Evolutionary conservation across 2,888 invertebrate species (phyloP).

Genomic region (Nudaria mundana): DNA sequence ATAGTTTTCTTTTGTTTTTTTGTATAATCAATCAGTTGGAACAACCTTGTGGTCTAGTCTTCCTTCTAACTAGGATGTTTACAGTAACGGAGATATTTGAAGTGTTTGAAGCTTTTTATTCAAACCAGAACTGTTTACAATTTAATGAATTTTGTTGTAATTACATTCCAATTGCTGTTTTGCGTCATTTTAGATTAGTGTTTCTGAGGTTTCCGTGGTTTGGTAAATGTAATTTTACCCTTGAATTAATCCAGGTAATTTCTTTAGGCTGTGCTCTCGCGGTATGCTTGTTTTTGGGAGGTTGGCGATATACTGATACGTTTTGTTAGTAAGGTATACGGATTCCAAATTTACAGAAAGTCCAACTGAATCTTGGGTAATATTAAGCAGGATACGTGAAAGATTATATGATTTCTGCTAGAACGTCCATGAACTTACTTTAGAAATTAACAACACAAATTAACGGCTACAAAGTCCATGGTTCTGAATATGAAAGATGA

Average conservation of each 20-base stretch:
- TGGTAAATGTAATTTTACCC: too few relatives aligned
- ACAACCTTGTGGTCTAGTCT: conserved; percentile 44
- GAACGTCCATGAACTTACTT: too few relatives aligned
- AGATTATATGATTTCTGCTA: too few relatives aligned
- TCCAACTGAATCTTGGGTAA: too few relatives aligned
- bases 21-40: conserved; percentile 33
- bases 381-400: too few relatives aligned
- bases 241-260: too few relatives aligned
- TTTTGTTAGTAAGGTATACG: too few relatives aligned
- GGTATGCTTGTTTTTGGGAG: too few relatives aligned
- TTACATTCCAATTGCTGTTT: not conserved
- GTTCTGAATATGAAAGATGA: not conserved
- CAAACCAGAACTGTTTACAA: not conserved
- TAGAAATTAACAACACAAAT: too few relatives aligned
- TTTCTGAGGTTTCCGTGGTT: not conserved
- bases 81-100: not conserved
- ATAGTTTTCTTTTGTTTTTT: conserved; percentile 36
- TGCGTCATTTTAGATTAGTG: not conserved
- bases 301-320: too few relatives aligned
- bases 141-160: not conserved
- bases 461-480: not conserved
- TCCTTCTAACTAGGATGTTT: conserved; percentile 27
- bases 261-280: too few relatives aligned
- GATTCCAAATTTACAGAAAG: too few relatives aligned
- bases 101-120: not conserved